phyloP scores from a whole-genome alignment of 2,888 invertebrate species.

The Rhimphoctona megacephalus region DNA sequence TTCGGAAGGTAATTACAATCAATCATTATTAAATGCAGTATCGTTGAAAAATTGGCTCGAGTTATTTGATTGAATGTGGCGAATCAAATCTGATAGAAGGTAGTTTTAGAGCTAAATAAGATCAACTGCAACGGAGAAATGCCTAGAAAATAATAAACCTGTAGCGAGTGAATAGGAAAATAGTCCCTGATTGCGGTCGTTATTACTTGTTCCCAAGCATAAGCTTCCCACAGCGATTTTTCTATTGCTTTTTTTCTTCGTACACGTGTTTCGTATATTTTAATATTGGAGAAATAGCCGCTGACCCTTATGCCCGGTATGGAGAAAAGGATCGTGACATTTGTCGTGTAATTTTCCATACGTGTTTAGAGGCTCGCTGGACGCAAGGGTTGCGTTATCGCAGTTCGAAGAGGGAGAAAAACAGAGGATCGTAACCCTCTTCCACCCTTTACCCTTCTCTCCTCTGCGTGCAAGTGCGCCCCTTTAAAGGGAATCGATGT shows the following conservation, averaged over 20 bases:
- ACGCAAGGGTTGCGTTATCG: slow-evolving; percentile 47
- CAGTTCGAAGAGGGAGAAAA: slow-evolving; percentile 43
- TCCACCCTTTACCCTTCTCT: slow-evolving; percentile 20
- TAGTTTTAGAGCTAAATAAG: not conserved
- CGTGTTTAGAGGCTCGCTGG: slow-evolving; percentile 40
- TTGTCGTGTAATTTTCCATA: slow-evolving; percentile 64
- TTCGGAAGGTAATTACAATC: slow-evolving; percentile 87
- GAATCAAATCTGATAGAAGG: not conserved
- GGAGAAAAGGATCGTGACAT: slow-evolving; percentile 42
- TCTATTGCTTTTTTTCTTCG: not conserved
- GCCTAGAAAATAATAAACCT: not conserved
- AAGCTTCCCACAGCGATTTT: not conserved
- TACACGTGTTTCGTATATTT: not conserved
- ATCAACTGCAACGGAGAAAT: not conserved
- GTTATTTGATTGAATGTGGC: not conserved
- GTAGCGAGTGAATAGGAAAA: not conserved
- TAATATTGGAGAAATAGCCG: not conserved
- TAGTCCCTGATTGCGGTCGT: not conserved
- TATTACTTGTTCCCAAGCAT: not conserved
- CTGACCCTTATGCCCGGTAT: not conserved
- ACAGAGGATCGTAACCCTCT: slow-evolving; percentile 63
- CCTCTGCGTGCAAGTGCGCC: slow-evolving; percentile 38
- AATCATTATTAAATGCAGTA: not conserved
- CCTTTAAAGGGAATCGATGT: slow-evolving; percentile 67
- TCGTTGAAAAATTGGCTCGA: not conserved